Base-by-base conservation (phyloP, 2,797 vertebrate species). In the Hydrocynus forskahlii region DNA sequence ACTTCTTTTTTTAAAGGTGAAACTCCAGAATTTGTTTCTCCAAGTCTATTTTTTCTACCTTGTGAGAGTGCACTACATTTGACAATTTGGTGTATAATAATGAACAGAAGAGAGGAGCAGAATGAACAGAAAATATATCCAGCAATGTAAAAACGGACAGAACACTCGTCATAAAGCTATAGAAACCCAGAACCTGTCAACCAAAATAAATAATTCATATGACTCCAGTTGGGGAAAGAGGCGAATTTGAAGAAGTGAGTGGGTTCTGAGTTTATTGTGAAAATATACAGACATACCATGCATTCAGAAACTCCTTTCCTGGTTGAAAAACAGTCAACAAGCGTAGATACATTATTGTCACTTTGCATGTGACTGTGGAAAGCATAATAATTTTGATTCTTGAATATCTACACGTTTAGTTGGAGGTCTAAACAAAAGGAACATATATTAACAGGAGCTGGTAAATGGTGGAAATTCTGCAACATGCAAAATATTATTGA, bases 171-270 rank as follows among this genome's bases (percentile, higher is more conserved):
- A 86, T 29, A 13, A 23, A 45, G 64, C 55, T 57, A 66, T 45
- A 48, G 80, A 78, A 86, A 50, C 40, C 59, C 70, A 80, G 57
- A 78, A 73, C 66, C 57, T 66, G 80, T 82, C 77, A 73, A 54
- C 50, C 35, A 35, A 63, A 19, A 25, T 86, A 82, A 86, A 86
- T 84, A 86, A 84, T 86, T 84, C 73, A 86, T 80, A n/a, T 2
- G 48, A 74, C 55, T 75, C 73, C 21, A 68, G 82, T 80, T 74
- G 69, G 70, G 82, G 60, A 77, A 80, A 69, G 77, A 67, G 76
- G 74, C 3, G 85, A 80, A 78, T 74, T 82, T 86, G 57, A 86
- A 82, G 82, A 74, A 63, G 73, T 0, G 80, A 80, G 80, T 80
- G 77, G 84, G 81, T 62, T 75, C 75, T 43, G 78, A 79, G 79